Conservation (phyloP, 2,888 invertebrate species). For the Liposcelis brunnea region DNA sequence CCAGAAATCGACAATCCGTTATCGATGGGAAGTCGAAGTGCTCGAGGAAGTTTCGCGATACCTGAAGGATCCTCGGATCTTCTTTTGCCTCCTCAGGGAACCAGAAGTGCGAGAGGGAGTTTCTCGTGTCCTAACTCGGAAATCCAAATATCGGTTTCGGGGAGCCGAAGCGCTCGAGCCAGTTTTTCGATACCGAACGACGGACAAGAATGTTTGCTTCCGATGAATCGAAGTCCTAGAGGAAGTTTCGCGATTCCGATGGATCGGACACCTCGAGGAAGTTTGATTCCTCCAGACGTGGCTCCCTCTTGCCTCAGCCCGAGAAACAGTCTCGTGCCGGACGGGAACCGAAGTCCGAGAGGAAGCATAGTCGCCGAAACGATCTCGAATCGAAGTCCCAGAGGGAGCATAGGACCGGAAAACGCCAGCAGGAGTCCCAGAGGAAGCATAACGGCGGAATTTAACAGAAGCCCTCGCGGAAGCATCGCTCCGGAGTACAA, state of each 20-base stretch:
- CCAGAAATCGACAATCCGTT: neutral
- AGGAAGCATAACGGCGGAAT: constrained; percentile 31
- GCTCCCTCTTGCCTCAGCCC: constrained; percentile 17
- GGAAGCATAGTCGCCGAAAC: constrained; percentile 27
- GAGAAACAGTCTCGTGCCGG: constrained; percentile 39
- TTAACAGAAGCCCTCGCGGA: constrained; percentile 26
- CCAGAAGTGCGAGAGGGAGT: constrained; percentile 6
- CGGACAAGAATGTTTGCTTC: neutral
- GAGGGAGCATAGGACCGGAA: constrained; percentile 25
- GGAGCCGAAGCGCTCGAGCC: constrained; percentile 5
- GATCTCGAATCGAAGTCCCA: constrained; percentile 30
- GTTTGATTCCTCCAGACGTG: constrained; percentile 10
- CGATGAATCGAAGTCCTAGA: constrained; percentile 6
- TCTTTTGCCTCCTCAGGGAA: neutral
- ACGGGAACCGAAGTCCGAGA: constrained; percentile 36
- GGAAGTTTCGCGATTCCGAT: constrained; percentile 3
- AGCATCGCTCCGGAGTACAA: constrained; percentile 29
- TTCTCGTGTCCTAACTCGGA: constrained; percentile 7
- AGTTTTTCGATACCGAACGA: constrained; percentile 3
- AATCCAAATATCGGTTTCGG: constrained; percentile 5
- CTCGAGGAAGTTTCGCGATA: constrained; percentile 1
- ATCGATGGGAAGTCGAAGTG: neutral
- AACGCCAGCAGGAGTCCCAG: constrained; percentile 28
- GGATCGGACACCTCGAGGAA: constrained; percentile 10
- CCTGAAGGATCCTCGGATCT: neutral